A percentile compares a stretch with the other conserved stretches of the same genome.
phyloP scores from a whole-genome alignment of 1,140 invertebrate genomes.

The Octopus bimaculoides region DNA sequence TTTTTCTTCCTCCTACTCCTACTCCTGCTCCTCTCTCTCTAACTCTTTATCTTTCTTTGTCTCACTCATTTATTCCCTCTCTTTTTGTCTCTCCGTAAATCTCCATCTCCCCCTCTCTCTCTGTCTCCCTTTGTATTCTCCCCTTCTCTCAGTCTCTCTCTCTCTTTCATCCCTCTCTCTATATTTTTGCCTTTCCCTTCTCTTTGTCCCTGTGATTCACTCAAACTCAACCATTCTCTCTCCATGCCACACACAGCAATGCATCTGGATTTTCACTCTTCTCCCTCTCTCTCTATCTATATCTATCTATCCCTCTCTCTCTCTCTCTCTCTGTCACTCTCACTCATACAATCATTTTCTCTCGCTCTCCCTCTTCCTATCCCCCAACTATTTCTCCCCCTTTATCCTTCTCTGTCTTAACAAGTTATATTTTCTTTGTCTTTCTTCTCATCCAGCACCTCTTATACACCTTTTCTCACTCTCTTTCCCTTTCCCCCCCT shows the following conservation, averaged over 20 bases:
- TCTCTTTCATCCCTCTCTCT: conserved; percentile 11
- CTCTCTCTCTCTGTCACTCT: too few species aligned
- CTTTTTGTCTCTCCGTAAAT: background rate
- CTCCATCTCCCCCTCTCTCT: conserved; percentile 6
- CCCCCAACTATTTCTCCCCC: too few species aligned
- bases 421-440: too few species aligned
- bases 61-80: background rate
- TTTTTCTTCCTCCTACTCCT: background rate
- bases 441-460: too few species aligned
- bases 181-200: background rate
- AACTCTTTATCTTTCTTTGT: background rate
- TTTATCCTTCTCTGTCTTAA: too few species aligned
- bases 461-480: too few species aligned
- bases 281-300: background rate
- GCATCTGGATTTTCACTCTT: background rate
- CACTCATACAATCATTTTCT: too few species aligned
- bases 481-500: too few species aligned
- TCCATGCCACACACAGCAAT: background rate
- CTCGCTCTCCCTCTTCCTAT: too few species aligned
- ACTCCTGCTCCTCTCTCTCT: background rate
- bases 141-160: conserved; percentile 54
- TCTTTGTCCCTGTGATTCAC: background rate
- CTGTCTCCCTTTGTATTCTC: conserved; percentile 66
- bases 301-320: too few species aligned
- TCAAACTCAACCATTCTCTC: background rate